These are phyloP conservation scores for Tachystola acroxantha DNA, from an alignment of 2,888 invertebrate genomes.

Conservation along the genomic window DNA sequence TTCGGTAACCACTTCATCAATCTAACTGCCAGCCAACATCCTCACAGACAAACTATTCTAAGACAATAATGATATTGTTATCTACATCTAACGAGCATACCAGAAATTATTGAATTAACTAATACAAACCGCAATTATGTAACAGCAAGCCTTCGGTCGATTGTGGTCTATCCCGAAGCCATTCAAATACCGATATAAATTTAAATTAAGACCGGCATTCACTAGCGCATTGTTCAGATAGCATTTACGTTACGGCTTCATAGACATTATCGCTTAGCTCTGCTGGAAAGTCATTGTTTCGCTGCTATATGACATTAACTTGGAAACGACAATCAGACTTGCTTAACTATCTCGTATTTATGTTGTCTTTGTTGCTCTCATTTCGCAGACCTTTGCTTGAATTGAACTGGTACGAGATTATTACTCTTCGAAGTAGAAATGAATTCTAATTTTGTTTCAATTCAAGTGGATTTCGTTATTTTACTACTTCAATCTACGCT, in stretches of 20 bases:
- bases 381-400: neutral
- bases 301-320: conserved; percentile 6
- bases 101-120: neutral
- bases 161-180: neutral
- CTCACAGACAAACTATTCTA: too few relatives aligned
- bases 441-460: too few relatives aligned
- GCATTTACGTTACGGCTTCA: too few relatives aligned
- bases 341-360: neutral
- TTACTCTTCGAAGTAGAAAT: too few relatives aligned
- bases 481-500: too few relatives aligned
- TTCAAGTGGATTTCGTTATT: too few relatives aligned
- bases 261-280: conserved; percentile 4
- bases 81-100: neutral
- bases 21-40: too few relatives aligned
- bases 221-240: conserved; percentile 7
- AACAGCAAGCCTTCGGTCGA: conserved; percentile 1
- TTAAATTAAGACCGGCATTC: conserved; percentile 6
- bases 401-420: neutral
- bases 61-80: neutral
- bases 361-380: neutral
- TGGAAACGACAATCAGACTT: conserved; percentile 2
- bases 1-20: too few relatives aligned
- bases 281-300: conserved; percentile 6
- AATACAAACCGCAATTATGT: neutral
- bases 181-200: conserved; percentile 7